A percentile compares a stretch with the other conserved stretches of the same genome.
These are phyloP conservation scores for Melanotaenia maccullochi DNA, from an alignment of 2,797 vertebrate genomes.

Conservation along the genomic window DNA sequence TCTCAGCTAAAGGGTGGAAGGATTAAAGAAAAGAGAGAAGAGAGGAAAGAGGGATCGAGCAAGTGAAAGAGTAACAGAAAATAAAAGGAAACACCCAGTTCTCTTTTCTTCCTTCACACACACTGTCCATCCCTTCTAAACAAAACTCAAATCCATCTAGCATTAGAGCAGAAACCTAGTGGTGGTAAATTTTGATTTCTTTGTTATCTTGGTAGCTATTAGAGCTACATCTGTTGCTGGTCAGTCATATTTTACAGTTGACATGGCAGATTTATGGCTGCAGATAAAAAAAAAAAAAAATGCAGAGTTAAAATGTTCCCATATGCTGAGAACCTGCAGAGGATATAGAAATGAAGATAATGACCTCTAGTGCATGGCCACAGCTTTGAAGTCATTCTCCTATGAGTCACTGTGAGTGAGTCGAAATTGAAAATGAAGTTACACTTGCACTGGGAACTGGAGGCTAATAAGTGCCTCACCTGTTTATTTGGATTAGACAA, in stretches of 20 bases:
- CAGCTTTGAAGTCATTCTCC: constrained; percentile 75
- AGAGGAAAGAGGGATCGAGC: constrained; percentile 48
- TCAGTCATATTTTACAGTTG: constrained; percentile 84
- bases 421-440: constrained; percentile 71
- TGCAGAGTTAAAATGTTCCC: constrained; percentile 83
- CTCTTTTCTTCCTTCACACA: constrained; percentile 35
- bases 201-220: constrained; percentile 71
- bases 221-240: constrained; percentile 82
- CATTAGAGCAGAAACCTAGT: constrained; percentile 64
- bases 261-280: constrained; percentile 84
- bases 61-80: constrained; percentile 52
- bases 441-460: constrained; percentile 67
- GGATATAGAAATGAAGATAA: constrained; percentile 83
- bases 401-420: constrained; percentile 59
- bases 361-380: constrained; percentile 74
- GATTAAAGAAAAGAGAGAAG: constrained; percentile 65
- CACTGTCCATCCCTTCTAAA: constrained; percentile 40
- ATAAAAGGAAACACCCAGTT: constrained; percentile 54
- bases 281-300: constrained; percentile 42
- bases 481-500: constrained; percentile 72
- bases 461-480: constrained; percentile 68
- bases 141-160: constrained; percentile 52
- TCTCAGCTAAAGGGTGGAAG: constrained; percentile 68
- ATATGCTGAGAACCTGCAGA: constrained; percentile 81
- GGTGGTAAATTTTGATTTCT: constrained; percentile 70